phyloP scores from a whole-genome alignment of 2,113 vertebrate species.

The Pteropus alecto region DNA sequence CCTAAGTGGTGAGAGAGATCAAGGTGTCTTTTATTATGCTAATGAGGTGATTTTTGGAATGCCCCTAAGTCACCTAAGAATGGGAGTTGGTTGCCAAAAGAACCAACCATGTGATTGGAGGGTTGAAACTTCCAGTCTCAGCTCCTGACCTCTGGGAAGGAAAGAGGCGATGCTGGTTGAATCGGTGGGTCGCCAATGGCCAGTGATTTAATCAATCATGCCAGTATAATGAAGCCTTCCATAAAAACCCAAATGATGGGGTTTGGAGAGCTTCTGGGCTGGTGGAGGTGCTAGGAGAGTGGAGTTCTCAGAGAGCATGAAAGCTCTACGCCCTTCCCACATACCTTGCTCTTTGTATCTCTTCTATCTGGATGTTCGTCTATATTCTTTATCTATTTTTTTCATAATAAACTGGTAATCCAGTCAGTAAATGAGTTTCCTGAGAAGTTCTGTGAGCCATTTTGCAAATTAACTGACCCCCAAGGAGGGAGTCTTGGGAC shows the following conservation, averaged over 20 bases:
- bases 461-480: background rate
- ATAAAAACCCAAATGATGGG: background rate
- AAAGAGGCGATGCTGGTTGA: background rate
- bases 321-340: background rate
- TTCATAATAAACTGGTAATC: background rate
- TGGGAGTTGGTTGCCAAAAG: background rate
- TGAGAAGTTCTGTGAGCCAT: background rate
- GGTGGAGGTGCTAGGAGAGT: background rate
- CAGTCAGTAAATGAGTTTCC: background rate
- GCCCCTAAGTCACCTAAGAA: background rate
- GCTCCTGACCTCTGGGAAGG: background rate
- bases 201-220: background rate
- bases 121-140: background rate
- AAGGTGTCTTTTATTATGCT: background rate
- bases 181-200: background rate
- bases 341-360: background rate
- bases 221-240: background rate
- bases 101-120: background rate
- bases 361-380: background rate
- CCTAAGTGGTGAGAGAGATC: background rate
- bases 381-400: background rate
- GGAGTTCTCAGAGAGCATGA: background rate
- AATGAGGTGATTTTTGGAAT: background rate
- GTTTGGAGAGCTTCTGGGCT: background rate
- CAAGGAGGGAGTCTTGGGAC: background rate